Evolutionary conservation across 2,888 invertebrate species (phyloP).

Genomic region (Psylliodes chrysocephalus): DNA sequence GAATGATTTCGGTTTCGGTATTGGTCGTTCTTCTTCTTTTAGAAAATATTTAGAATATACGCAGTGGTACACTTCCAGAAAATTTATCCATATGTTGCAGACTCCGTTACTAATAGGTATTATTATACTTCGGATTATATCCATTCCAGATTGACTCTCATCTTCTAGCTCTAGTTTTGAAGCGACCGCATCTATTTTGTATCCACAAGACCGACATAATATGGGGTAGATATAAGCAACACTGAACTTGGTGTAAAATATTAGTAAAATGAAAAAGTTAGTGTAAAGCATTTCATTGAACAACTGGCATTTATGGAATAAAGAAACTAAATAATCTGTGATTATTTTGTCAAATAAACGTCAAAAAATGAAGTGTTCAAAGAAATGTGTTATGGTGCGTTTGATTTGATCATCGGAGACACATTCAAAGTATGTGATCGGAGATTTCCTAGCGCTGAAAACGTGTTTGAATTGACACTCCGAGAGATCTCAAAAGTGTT

Average conservation of each 20-base stretch:
- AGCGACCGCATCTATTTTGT: not conserved
- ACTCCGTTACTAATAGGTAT: slow-evolving; percentile 8
- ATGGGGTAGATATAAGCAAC: slow-evolving; percentile 1
- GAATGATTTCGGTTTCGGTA: not conserved
- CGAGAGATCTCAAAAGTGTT: no score
- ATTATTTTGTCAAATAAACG: not conserved
- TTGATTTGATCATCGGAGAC: no score
- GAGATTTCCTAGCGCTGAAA: no score
- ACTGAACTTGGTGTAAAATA: not conserved
- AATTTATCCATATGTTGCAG: slow-evolving; percentile 6
- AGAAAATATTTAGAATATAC: not conserved
- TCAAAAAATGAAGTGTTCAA: not conserved
- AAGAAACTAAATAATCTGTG: no score
- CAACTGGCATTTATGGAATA: not conserved
- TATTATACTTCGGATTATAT: not conserved
- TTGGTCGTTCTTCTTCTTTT: not conserved
- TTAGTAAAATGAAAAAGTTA: slow-evolving; percentile 2
- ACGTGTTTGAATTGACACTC: no score
- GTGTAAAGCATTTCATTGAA: not conserved
- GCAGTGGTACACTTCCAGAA: slow-evolving; percentile 6
- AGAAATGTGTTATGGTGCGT: no score
- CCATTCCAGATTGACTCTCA: not conserved
- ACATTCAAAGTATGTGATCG: no score
- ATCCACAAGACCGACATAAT: not conserved
- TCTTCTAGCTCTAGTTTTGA: not conserved